phyloP scores from a whole-genome alignment of 2,888 invertebrate genomes.

The Melitaea athalia region DNA sequence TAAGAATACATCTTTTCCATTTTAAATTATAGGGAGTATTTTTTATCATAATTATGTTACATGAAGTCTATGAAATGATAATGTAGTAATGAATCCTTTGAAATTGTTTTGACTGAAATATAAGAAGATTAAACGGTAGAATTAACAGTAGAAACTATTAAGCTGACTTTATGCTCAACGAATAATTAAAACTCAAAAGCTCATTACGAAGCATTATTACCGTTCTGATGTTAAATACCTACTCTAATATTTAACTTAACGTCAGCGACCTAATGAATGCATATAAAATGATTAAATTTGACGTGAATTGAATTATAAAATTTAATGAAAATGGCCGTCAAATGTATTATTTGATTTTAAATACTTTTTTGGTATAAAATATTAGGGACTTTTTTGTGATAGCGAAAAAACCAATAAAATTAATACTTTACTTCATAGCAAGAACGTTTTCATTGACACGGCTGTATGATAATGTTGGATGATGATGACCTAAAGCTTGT shows the following conservation, averaged over 20 bases:
- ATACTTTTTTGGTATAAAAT: too few species aligned
- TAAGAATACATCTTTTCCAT: background rate
- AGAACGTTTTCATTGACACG: too few species aligned
- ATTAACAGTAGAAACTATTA: constrained; percentile 23
- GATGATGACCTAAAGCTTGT: too few species aligned
- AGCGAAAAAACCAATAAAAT: too few species aligned
- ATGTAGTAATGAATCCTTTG: constrained; percentile 10
- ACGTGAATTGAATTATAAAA: background rate
- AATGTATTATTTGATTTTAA: too few species aligned
- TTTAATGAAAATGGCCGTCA: too few species aligned
- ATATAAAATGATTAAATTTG: background rate
- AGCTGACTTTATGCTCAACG: constrained; percentile 19
- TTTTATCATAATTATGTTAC: constrained; percentile 1
- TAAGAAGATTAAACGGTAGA: constrained; percentile 27
- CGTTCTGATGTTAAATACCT: constrained; percentile 21
- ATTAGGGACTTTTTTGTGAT: too few species aligned
- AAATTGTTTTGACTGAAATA: constrained; percentile 20
- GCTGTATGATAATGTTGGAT: too few species aligned
- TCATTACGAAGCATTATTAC: constrained; percentile 24
- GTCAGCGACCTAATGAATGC: background rate
- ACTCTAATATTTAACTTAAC: constrained; percentile 20
- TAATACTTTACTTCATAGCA: too few species aligned
- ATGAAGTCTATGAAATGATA: background rate
- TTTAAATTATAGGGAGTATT: background rate
- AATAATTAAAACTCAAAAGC: constrained; percentile 30